These are phyloP conservation scores for Stichopus horrens DNA, from an alignment of 53 echinoderm and acorn worm genomes.

Conservation along the genomic window DNA sequence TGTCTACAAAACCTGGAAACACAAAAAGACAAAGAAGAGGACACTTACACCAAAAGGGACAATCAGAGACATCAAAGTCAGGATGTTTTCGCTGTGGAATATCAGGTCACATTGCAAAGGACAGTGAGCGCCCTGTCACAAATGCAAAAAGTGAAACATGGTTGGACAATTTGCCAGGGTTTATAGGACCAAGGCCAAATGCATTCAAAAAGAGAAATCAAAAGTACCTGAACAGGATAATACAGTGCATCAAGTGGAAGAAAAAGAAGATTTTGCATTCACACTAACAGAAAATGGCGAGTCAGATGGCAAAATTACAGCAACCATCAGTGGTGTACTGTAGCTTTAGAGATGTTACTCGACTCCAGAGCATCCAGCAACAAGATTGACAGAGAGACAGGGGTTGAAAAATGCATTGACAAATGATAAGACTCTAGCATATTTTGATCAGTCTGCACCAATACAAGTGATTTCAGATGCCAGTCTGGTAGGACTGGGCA, in stretches of 20 bases:
- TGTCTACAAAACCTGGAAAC: not conserved
- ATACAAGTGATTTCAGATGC: constrained; percentile 54
- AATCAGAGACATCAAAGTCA: not conserved
- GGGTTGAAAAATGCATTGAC: constrained; percentile 35
- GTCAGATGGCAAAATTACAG: not conserved
- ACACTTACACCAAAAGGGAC: not conserved
- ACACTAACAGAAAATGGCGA: too few species aligned
- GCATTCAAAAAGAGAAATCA: not conserved
- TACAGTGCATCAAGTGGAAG: too few species aligned
- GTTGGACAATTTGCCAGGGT: not conserved
- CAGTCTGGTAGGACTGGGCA: constrained; percentile 54
- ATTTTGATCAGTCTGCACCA: constrained; percentile 42
- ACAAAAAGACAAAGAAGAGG: not conserved
- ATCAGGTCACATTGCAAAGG: not conserved
- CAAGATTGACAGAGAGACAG: constrained; percentile 37
- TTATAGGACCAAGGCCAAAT: not conserved
- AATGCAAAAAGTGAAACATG: not conserved
- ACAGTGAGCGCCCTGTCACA: not conserved
- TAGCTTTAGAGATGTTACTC: not conserved
- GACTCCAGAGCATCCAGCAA: constrained; percentile 41
- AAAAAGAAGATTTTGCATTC: too few species aligned
- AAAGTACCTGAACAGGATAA: not conserved
- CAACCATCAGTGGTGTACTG: not conserved
- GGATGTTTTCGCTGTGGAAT: too few species aligned
- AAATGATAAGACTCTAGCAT: constrained; percentile 26